phyloP scores from a whole-genome alignment of 2,888 invertebrate genomes.

The Drosophila setosimentum region DNA sequence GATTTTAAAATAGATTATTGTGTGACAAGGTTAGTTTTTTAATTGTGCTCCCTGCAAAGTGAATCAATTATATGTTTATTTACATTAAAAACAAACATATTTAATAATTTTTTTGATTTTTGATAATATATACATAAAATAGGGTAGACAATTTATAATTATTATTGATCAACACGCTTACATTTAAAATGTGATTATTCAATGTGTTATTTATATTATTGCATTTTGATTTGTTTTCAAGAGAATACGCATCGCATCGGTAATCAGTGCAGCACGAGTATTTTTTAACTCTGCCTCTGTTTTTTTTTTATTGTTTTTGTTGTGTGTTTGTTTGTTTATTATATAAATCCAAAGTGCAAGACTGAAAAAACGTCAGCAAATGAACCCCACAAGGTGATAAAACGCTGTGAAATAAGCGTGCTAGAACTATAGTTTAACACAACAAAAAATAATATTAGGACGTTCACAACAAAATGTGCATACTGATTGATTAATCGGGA shows the following conservation, averaged over 20 bases:
- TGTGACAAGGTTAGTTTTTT: background rate
- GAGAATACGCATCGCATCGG: slow-evolving; percentile 8
- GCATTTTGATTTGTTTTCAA: slow-evolving; percentile 26
- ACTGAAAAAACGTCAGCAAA: slow-evolving; percentile 16
- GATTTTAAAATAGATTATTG: background rate
- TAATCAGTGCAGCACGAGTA: slow-evolving; percentile 26
- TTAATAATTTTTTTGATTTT: background rate
- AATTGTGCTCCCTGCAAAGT: background rate
- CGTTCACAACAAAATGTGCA: background rate
- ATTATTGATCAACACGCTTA: slow-evolving; percentile 1
- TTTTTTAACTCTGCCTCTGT: background rate
- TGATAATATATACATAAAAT: background rate
- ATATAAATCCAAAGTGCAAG: slow-evolving; percentile 35
- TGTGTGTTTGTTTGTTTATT: background rate
- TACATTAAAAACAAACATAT: background rate
- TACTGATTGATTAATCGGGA: background rate
- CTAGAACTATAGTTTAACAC: background rate
- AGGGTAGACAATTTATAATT: background rate
- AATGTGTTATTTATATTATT: slow-evolving; percentile 1
- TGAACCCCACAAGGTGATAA: background rate
- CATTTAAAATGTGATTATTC: background rate
- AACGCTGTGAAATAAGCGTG: background rate
- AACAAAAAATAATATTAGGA: background rate
- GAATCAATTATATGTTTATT: background rate
- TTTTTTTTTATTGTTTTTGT: slow-evolving; percentile 16